Conservation (phyloP, 2,888 invertebrate species). For the Cetonia aurata region DNA sequence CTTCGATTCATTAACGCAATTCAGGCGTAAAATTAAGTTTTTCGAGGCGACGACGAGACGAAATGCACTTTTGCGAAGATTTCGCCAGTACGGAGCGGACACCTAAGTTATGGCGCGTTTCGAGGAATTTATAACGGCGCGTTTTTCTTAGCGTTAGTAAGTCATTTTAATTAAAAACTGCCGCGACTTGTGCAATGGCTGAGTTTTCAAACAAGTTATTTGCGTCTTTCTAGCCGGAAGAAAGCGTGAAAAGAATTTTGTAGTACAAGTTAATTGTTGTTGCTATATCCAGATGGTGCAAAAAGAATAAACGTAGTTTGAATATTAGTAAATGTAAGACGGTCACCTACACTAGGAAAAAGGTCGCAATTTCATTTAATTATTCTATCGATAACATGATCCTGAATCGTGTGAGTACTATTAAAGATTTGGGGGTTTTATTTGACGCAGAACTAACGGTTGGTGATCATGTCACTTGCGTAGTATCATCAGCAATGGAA, state of each 20-base stretch:
- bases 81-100: background rate
- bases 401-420: too few species aligned
- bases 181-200: slow-evolving; percentile 14
- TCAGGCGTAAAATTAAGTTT: slow-evolving; percentile 38
- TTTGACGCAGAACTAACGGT: too few species aligned
- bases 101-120: slow-evolving; percentile 21
- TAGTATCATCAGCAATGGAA: too few species aligned
- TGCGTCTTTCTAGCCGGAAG: background rate
- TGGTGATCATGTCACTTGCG: too few species aligned
- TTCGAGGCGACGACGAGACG: slow-evolving; percentile 19
- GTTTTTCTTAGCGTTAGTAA: slow-evolving; percentile 8
- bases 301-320: too few species aligned
- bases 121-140: slow-evolving; percentile 25
- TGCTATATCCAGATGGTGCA: too few species aligned
- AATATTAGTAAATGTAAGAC: too few species aligned
- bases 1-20: slow-evolving; percentile 38
- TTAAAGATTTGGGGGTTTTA: too few species aligned
- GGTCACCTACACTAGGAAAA: too few species aligned
- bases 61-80: slow-evolving; percentile 35
- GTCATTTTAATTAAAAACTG: slow-evolving; percentile 36
- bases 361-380: too few species aligned
- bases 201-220: background rate
- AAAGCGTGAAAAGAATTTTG: background rate
- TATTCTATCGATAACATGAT: too few species aligned
- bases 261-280: background rate